Percentiles rank a stretch among this genome's conserved stretches.
phyloP scores from a whole-genome alignment of 2,113 vertebrate species.

The Pitta sordida region DNA sequence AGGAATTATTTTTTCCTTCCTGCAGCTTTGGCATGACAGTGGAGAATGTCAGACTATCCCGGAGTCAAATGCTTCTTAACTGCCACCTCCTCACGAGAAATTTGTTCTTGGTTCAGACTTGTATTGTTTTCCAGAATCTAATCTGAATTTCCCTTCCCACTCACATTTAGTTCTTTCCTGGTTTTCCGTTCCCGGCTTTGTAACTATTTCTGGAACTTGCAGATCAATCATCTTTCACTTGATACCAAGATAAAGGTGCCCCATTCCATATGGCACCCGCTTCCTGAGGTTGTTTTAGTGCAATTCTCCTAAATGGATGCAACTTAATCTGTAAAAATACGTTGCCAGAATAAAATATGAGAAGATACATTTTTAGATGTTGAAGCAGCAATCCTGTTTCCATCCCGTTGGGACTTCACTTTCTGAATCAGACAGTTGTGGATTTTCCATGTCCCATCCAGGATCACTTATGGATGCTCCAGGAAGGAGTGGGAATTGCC shows the following conservation, averaged over 20 bases:
- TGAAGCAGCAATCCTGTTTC: neutral
- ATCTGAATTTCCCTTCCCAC: constrained; percentile 54
- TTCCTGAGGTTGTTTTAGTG: neutral
- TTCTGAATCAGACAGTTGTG: neutral
- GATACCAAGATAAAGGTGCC: constrained; percentile 2
- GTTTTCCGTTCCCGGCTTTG: constrained; percentile 46
- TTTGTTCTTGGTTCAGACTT: constrained; percentile 13
- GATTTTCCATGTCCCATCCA: accelerated
- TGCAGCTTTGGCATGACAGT: neutral
- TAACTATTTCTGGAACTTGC: constrained; percentile 28
- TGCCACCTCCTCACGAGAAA: neutral
- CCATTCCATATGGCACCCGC: neutral
- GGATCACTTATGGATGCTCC: neutral
- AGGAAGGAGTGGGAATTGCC: neutral
- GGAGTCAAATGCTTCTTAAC: constrained; percentile 13
- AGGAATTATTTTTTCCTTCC: neutral
- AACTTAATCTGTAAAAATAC: neutral
- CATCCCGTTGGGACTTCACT: accelerated
- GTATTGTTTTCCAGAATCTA: constrained; percentile 52
- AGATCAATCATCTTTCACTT: constrained; percentile 40
- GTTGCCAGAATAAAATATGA: neutral
- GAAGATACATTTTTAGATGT: accelerated
- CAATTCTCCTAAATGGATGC: neutral
- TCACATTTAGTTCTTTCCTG: neutral
- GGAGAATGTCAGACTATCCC: neutral